Base-by-base conservation (phyloP, 2,888 invertebrate genomes). In the Andrena marginata region DNA sequence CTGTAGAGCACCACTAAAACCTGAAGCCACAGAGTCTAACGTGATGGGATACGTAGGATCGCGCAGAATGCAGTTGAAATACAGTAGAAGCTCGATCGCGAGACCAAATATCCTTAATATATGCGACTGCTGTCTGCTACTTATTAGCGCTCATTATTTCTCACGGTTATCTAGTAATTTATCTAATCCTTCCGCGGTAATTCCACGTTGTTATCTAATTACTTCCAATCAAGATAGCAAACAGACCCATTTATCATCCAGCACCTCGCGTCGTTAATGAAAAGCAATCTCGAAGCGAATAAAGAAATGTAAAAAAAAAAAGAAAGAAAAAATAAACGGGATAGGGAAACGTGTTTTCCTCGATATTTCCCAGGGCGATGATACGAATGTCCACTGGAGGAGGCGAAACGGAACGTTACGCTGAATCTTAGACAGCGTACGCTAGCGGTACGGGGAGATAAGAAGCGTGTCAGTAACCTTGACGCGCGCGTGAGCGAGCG, bases 391-490 rank as follows among this genome's bases (percentile, higher is more conserved):
- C 16, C 73, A n/a, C 42, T 31, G 35, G 60, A 69, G n/a, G 16
- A 60, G 42, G 70, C 26, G 62, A 71, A 84, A 84, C 75, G 67
- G 64, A 49, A 56, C 65, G 51, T 60, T 63, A 62, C n/a, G 63
- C 16, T 56, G 81, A 75, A 82, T 82, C 69, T 77, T 68, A 72
- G 54, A 62, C 56, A 56, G 20, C 13, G 23, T 42, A 31, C 4
- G 31, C 33, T n/a, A 29, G 10, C 23, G 70, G 69, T 48, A 33
- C 72, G 68, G 67, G 56, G 60, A 76, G 87, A 87, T 85, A 84
- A 90, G 89, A 87, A 90, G 82, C 87, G 78, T 83, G 89, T 87
- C 86, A 87, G 85, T 88, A 89, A 90, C 84, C 87, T 87, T 89
- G 89, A 86, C 48, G 42, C 80, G 80, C 85, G 77, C 82, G 79